These are phyloP conservation scores for Lanistes nyassanus DNA, from an alignment of 1,140 invertebrate species.

Conservation along the genomic window DNA sequence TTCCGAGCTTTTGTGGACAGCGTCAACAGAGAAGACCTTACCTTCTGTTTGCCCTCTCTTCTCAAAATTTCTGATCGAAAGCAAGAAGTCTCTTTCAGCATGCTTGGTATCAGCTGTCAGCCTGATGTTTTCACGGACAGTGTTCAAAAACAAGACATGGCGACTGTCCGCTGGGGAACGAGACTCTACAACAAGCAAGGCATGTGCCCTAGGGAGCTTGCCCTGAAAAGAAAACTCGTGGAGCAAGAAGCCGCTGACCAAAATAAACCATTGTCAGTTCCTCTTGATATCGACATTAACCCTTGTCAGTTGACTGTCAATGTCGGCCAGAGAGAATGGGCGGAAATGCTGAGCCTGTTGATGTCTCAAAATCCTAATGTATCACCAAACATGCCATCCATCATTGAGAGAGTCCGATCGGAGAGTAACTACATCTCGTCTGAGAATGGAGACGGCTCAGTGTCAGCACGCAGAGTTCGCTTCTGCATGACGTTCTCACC, in stretches of 20 bases:
- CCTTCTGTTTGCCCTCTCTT: constrained; percentile 21
- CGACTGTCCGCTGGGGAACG: constrained; percentile 21
- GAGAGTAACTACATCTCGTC: constrained; percentile 5
- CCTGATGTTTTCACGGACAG: constrained; percentile 25
- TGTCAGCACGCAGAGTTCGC: not conserved
- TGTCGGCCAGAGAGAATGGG: constrained; percentile 8
- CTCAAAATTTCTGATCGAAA: constrained; percentile 8
- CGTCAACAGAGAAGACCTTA: constrained; percentile 15
- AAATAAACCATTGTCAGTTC: not conserved
- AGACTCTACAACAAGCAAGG: constrained; percentile 17
- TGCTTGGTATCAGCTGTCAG: constrained; percentile 34
- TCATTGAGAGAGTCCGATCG: not conserved
- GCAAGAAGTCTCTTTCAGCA: constrained; percentile 24
- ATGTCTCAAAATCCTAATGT: not conserved
- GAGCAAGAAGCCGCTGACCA: constrained; percentile 4
- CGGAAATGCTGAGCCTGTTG: not conserved
- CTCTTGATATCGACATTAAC: constrained; percentile 5
- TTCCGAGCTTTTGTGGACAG: constrained; percentile 19
- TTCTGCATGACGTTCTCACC: constrained; percentile 27
- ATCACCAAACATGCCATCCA: too few relatives aligned
- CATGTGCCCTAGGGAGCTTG: not conserved
- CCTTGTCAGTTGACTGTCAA: constrained; percentile 21
- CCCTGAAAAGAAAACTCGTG: constrained; percentile 17
- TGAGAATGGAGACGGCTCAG: constrained; percentile 1
- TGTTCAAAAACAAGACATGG: not conserved